phyloP scores from a whole-genome alignment of 2,797 vertebrate species.

The Macropodus opercularis region DNA sequence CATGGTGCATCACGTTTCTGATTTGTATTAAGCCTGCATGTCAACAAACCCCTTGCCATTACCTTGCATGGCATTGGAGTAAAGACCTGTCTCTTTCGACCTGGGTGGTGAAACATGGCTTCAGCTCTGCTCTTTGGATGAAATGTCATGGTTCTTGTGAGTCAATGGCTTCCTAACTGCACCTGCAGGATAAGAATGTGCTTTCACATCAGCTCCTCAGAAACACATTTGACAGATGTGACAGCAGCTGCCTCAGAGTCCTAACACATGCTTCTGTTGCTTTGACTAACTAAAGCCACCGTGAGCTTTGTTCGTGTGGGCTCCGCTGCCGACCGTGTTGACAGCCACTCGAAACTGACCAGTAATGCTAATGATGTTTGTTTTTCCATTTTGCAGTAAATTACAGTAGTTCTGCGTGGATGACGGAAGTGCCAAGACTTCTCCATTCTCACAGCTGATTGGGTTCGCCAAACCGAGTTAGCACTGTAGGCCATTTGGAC shows the following conservation, averaged over 20 bases:
- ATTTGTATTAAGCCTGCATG: constrained; percentile 78
- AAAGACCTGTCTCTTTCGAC: constrained; percentile 55
- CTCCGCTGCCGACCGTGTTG: constrained; percentile 47
- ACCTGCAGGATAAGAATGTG: constrained; percentile 33
- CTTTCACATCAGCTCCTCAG: constrained; percentile 25
- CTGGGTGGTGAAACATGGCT: constrained; percentile 42
- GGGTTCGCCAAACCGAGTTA: constrained; percentile 66
- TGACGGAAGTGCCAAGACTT: constrained; percentile 76
- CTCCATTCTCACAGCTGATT: constrained; percentile 82
- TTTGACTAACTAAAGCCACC: constrained; percentile 70
- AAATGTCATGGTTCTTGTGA: constrained; percentile 76
- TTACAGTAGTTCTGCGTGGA: constrained; percentile 84
- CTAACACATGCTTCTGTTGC: constrained; percentile 75
- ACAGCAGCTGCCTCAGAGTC: constrained; percentile 44
- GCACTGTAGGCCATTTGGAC: constrained; percentile 72
- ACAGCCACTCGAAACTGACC: constrained; percentile 41
- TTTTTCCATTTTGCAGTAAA: constrained; percentile 89
- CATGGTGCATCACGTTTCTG: constrained; percentile 41
- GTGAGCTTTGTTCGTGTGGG: constrained; percentile 46
- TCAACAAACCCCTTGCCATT: constrained; percentile 52
- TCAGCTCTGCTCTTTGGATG: constrained; percentile 50
- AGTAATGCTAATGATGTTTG: constrained; percentile 81
- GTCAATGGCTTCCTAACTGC: constrained; percentile 76
- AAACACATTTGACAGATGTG: constrained; percentile 1
- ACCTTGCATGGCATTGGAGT: constrained; percentile 78